Conservation (phyloP, 2,888 invertebrate genomes). For the Saturnia japonica region DNA sequence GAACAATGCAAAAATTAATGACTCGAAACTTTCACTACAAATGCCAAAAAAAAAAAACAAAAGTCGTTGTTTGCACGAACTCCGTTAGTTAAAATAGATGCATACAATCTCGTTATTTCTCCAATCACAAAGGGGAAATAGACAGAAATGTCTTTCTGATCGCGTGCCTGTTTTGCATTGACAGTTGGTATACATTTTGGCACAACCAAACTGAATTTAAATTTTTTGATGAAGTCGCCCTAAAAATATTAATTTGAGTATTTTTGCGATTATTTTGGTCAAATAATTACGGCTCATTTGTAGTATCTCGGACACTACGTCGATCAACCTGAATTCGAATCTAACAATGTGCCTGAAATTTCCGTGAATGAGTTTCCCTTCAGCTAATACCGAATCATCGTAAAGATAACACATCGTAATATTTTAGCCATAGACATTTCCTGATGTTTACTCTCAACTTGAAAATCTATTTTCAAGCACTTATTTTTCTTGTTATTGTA, state of each 20-base stretch:
- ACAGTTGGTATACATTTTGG: too few species aligned
- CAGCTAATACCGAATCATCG: too few species aligned
- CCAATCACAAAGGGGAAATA: slow-evolving; percentile 27
- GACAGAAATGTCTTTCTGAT: slow-evolving; percentile 14
- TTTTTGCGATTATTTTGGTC: not conserved
- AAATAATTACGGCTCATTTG: not conserved
- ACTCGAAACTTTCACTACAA: not conserved
- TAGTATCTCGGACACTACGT: not conserved
- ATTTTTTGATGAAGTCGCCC: too few species aligned
- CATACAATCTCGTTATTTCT: slow-evolving; percentile 6
- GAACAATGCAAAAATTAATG: not conserved
- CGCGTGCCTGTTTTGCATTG: slow-evolving; percentile 1
- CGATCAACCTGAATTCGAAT: not conserved
- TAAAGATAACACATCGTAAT: too few species aligned
- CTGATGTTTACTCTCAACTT: too few species aligned
- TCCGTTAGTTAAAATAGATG: not conserved
- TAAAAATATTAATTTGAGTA: not conserved
- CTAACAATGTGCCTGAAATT: too few species aligned
- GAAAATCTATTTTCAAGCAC: too few species aligned
- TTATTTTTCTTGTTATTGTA: too few species aligned
- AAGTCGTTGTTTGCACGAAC: not conserved
- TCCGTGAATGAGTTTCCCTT: too few species aligned
- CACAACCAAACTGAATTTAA: too few species aligned
- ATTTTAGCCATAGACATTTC: too few species aligned
- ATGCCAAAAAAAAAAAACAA: not conserved